Conservation (phyloP, 2,888 invertebrate genomes). For the Spatulosminthurus flaviceps region DNA sequence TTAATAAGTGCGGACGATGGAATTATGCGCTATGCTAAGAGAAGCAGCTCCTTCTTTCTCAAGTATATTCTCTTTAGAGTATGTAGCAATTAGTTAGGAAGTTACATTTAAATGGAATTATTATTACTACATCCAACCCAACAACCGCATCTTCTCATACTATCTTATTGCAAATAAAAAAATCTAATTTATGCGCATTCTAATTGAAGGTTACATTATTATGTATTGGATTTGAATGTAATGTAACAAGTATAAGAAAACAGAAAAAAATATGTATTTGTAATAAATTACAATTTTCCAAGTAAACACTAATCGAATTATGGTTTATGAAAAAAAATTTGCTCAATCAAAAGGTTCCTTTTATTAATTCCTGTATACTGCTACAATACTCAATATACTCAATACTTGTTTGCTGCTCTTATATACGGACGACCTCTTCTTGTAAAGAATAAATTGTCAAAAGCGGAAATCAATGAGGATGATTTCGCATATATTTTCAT, state of each 20-base stretch:
- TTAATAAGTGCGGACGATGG: background rate
- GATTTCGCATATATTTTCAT: background rate
- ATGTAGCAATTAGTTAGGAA: constrained; percentile 3
- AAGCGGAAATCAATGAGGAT: background rate
- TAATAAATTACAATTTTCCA: constrained; percentile 34
- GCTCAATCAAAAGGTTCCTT: background rate
- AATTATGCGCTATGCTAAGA: no score
- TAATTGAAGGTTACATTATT: constrained; percentile 34
- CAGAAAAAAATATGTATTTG: constrained; percentile 22
- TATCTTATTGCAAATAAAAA: constrained; percentile 19
- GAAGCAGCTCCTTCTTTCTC: no score
- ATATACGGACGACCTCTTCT: no score
- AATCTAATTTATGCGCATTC: constrained; percentile 36
- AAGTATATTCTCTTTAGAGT: background rate
- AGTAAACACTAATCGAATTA: constrained; percentile 28
- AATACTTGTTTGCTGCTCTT: no score
- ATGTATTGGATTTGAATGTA: background rate
- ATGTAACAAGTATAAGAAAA: no score
- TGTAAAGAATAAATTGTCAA: no score
- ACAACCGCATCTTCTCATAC: constrained; percentile 10
- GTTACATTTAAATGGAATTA: background rate
- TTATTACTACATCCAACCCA: background rate
- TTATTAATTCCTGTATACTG: no score
- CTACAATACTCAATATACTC: no score
- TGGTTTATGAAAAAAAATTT: background rate